Percentiles rank a stretch among this genome's conserved stretches.
phyloP scores from a whole-genome alignment of 2,113 vertebrate species.

The Ceyx melanurus region DNA sequence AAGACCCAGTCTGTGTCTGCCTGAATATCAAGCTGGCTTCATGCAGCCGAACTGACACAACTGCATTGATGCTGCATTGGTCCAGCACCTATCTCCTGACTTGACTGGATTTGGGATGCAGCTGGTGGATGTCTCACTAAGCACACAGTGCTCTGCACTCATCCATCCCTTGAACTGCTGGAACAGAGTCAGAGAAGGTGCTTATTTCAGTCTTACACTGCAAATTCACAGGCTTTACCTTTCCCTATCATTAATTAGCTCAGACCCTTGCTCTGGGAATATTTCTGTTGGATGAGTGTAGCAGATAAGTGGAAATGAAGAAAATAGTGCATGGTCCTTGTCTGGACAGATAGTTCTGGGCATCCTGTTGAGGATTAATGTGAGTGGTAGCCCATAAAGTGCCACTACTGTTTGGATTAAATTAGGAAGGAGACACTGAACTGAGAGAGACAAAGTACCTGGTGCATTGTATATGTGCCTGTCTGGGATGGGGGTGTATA shows the following conservation, averaged over 20 bases:
- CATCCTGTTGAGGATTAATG: background rate
- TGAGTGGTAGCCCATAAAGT: background rate
- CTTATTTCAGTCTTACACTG: background rate
- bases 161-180: background rate
- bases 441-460: background rate
- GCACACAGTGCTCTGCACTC: fast-evolving
- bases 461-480: background rate
- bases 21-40: background rate
- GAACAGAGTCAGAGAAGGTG: fast-evolving
- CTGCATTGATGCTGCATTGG: background rate
- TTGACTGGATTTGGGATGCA: background rate
- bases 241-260: background rate
- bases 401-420: background rate
- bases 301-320: background rate
- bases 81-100: background rate
- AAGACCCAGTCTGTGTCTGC: background rate
- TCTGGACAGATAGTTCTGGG: background rate
- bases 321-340: background rate
- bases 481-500: background rate
- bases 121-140: background rate
- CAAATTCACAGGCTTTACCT: background rate
- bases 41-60: background rate
- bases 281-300: background rate
- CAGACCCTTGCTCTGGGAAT: background rate
- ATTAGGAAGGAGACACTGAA: background rate